Percentiles rank a stretch among this genome's conserved stretches.
Conservation (phyloP, 2,113 vertebrate species). For the Lampris megalopsis region DNA sequence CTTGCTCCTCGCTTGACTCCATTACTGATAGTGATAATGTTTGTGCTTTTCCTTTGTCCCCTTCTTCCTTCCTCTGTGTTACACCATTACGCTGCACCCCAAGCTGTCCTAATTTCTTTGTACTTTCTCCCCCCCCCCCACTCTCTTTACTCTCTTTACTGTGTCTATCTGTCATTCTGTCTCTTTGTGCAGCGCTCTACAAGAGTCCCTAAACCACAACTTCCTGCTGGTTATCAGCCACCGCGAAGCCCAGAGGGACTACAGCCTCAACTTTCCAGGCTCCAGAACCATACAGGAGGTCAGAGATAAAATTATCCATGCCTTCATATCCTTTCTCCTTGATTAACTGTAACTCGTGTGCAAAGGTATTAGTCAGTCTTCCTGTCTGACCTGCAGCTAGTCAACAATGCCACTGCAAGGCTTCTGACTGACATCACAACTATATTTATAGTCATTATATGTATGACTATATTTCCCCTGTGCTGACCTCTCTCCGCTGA, state of each 20-base stretch:
- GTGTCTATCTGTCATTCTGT: background rate
- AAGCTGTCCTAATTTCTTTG: background rate
- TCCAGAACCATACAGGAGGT: conserved; percentile 99
- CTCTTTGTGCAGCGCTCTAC: conserved; percentile 85
- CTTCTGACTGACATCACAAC: no score
- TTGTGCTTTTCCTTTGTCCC: conserved; percentile 37
- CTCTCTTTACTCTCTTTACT: background rate
- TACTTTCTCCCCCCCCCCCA: background rate
- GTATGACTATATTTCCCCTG: no score
- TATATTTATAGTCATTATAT: no score
- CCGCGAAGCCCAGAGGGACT: conserved; percentile 97
- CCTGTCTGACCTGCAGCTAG: no score
- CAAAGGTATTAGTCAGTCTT: no score
- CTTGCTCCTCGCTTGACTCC: conserved; percentile 89
- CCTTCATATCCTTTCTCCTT: background rate
- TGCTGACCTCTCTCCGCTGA: no score
- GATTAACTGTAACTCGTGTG: no score
- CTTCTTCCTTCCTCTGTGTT: conserved; percentile 80
- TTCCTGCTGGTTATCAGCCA: conserved; percentile 98
- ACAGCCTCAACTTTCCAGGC: conserved; percentile 99
- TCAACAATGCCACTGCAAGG: no score
- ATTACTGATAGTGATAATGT: conserved; percentile 78
- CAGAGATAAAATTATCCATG: conserved; percentile 57
- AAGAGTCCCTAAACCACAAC: conserved; percentile 98
- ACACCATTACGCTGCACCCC: background rate